Evolutionary conservation across 53 echinoderm and acorn worm genomes (phyloP).

Genomic region (Paracentrotus lividus): DNA sequence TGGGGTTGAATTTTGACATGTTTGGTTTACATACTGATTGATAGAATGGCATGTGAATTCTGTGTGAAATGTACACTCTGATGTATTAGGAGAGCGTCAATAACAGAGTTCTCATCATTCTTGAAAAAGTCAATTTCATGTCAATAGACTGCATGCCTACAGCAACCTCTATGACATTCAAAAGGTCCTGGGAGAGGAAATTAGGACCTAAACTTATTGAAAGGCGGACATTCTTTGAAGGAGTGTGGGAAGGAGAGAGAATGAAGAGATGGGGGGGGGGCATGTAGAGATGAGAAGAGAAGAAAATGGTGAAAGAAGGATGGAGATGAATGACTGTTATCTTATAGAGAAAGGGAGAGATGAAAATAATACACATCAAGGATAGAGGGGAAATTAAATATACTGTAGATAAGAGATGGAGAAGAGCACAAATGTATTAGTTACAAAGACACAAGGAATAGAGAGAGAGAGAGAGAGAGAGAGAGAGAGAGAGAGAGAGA

Average conservation of each 20-base stretch:
- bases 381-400: too few species aligned
- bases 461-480: too few species aligned
- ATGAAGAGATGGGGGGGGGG: neutral
- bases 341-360: too few species aligned
- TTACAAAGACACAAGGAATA: too few species aligned
- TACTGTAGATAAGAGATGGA: too few species aligned
- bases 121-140: slow-evolving; percentile 67
- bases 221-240: slow-evolving; percentile 21
- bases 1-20: slow-evolving; percentile 25
- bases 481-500: neutral
- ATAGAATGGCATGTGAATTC: slow-evolving; percentile 35
- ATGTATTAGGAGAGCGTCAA: slow-evolving; percentile 53
- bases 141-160: slow-evolving; percentile 54
- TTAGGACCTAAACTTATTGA: slow-evolving; percentile 39
- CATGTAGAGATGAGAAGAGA: neutral
- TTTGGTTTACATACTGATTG: neutral
- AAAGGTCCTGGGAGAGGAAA: slow-evolving; percentile 51
- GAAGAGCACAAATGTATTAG: too few species aligned
- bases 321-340: too few species aligned
- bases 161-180: slow-evolving; percentile 41
- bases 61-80: slow-evolving; percentile 8
- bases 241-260: slow-evolving; percentile 5
- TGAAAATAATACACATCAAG: too few species aligned
- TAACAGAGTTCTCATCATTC: slow-evolving; percentile 35
- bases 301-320: too few species aligned